Evolutionary conservation across 2,888 invertebrate species (phyloP).

Genomic region (Stenoptilia bipunctidactyla): DNA sequence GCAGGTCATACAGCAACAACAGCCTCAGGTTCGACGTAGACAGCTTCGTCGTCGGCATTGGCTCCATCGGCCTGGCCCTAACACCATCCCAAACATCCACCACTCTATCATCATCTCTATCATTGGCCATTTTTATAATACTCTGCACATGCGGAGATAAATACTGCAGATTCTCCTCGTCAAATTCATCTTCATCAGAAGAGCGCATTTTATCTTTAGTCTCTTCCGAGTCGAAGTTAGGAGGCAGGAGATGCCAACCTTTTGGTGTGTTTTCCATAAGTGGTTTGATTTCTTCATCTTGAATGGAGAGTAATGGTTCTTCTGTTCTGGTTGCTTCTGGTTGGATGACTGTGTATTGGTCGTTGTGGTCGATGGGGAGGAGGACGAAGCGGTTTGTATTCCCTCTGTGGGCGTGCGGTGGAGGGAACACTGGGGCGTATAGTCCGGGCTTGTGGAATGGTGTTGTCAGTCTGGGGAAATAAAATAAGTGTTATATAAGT

Average conservation of each 20-base stretch:
- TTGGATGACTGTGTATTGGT: conserved; percentile 47
- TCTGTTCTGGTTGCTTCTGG: conserved; percentile 37
- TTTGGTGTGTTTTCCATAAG: conserved; percentile 38
- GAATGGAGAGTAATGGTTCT: conserved; percentile 41
- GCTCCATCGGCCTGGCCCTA: conserved; percentile 33
- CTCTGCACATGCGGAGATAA: conserved; percentile 49
- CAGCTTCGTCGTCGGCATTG: conserved; percentile 62
- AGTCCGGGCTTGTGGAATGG: conserved; percentile 62
- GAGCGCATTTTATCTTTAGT: conserved; percentile 31
- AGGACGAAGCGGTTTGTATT: conserved; percentile 28
- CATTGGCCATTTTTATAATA: conserved; percentile 48
- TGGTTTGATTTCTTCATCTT: conserved; percentile 44
- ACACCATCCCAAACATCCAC: conserved; percentile 49
- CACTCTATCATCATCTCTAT: conserved; percentile 42
- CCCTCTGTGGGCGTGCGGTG: conserved; percentile 32
- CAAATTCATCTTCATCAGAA: conserved; percentile 37
- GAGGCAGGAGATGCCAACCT: conserved; percentile 28
- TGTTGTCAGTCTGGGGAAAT: conserved; percentile 50
- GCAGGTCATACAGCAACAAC: conserved; percentile 72
- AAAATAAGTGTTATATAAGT: too few species aligned
- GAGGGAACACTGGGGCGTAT: conserved; percentile 64
- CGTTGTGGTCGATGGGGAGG: conserved; percentile 39
- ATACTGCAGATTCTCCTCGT: conserved; percentile 55
- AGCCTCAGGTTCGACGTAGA: conserved; percentile 72
- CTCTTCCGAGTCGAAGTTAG: conserved; percentile 32